Percentiles rank a stretch among this genome's conserved stretches.
phyloP scores from a whole-genome alignment of 2,797 vertebrate genomes.

The Clarias fuscus region DNA sequence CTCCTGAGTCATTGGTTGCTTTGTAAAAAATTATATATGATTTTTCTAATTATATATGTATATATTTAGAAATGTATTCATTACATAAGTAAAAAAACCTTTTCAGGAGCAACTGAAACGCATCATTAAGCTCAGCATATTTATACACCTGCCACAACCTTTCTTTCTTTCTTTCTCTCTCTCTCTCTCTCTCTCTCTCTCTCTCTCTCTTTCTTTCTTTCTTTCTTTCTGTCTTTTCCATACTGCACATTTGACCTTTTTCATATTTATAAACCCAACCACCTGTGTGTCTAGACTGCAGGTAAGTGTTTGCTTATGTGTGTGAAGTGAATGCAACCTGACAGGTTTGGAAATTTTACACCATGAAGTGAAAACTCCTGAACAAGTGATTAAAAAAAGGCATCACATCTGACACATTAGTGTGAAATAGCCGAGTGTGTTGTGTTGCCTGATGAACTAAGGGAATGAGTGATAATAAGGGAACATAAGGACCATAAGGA shows the following conservation, averaged over 20 bases:
- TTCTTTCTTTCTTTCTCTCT: not conserved
- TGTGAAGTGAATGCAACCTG: constrained; percentile 7
- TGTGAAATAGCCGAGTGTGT: constrained; percentile 26
- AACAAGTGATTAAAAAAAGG: not conserved
- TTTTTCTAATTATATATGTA: no score
- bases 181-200: no score
- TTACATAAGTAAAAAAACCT: not conserved
- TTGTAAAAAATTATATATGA: not conserved
- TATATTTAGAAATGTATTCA: not conserved
- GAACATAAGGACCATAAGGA: not conserved
- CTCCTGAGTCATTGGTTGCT: not conserved
- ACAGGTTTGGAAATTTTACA: constrained; percentile 25
- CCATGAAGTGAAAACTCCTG: constrained; percentile 22
- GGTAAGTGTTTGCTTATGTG: not conserved
- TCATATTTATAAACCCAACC: not conserved
- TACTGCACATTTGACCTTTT: not conserved
- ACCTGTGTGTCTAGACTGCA: not conserved
- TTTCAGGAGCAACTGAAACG: not conserved
- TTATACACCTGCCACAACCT: not conserved
- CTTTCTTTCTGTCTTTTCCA: not conserved
- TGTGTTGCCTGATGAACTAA: not conserved
- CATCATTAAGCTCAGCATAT: not conserved
- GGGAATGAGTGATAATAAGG: not conserved
- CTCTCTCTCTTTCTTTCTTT: no score
- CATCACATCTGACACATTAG: constrained; percentile 11